Evolutionary conservation across 2,888 invertebrate genomes (phyloP).

Genomic region (Melinaea menophilus): DNA sequence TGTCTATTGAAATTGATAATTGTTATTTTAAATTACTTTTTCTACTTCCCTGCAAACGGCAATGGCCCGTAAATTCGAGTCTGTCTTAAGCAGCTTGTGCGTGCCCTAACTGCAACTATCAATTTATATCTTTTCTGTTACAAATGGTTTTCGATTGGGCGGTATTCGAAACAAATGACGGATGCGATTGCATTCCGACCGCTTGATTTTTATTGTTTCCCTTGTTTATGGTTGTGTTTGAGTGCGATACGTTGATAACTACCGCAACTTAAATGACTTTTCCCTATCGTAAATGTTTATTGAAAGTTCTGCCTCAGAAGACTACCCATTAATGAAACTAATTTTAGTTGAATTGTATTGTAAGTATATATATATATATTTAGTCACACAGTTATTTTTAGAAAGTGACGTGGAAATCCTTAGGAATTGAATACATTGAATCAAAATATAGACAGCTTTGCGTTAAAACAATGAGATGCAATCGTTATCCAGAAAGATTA

Average conservation of each 20-base stretch:
- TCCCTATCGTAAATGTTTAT: too few species aligned
- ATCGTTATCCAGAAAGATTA: constrained; percentile 26
- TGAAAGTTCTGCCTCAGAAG: too few species aligned
- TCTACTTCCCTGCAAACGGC: too few species aligned
- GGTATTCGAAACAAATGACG: constrained; percentile 68
- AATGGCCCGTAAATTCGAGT: constrained; percentile 9
- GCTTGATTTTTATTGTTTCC: constrained; percentile 41
- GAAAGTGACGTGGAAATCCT: not conserved
- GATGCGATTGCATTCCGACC: constrained; percentile 40
- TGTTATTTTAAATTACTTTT: too few species aligned
- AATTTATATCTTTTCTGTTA: constrained; percentile 68
- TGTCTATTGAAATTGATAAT: too few species aligned
- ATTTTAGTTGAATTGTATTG: too few species aligned
- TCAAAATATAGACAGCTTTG: constrained; percentile 15
- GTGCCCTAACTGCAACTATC: constrained; percentile 55
- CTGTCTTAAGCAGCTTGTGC: constrained; percentile 16
- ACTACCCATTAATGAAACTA: too few species aligned
- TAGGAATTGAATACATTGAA: constrained; percentile 7
- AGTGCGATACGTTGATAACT: constrained; percentile 18
- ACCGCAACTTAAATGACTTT: too few species aligned
- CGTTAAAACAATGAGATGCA: constrained; percentile 18
- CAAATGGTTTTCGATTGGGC: constrained; percentile 66
- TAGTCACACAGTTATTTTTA: too few species aligned
- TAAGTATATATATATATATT: too few species aligned
- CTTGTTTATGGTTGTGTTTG: constrained; percentile 21